Conservation (phyloP, 2,888 invertebrate species). For the Kuschelorhynchus macadamiae region DNA sequence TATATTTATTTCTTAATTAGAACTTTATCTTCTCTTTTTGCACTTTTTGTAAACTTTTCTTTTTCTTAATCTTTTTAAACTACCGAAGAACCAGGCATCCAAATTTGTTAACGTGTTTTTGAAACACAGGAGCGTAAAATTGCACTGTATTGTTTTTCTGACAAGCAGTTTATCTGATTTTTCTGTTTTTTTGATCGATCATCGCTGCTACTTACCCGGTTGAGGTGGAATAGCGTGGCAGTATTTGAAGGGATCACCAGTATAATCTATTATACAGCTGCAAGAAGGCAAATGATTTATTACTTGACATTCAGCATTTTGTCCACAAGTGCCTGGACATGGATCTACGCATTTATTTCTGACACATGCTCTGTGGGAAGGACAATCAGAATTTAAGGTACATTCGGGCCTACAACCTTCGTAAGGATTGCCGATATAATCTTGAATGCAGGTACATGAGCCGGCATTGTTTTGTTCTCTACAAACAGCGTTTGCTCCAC, state of each 20-base stretch:
- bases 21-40: too few species aligned
- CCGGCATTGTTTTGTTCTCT: constrained; percentile 75
- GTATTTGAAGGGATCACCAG: constrained; percentile 82
- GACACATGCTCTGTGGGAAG: constrained; percentile 79
- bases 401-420: constrained; percentile 85
- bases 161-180: too few species aligned
- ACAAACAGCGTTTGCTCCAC: constrained; percentile 80
- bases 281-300: constrained; percentile 81
- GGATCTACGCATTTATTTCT: constrained; percentile 83
- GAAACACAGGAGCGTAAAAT: too few species aligned
- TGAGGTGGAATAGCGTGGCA: constrained; percentile 65
- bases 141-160: too few species aligned
- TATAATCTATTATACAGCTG: constrained; percentile 79
- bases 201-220: constrained; percentile 27
- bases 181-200: too few species aligned
- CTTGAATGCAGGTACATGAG: constrained; percentile 79
- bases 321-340: constrained; percentile 82
- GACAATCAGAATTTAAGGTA: constrained; percentile 80
- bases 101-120: too few species aligned
- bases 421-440: constrained; percentile 84
- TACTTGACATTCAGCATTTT: constrained; percentile 80
- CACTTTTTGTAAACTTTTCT: too few species aligned
- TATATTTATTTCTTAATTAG: too few species aligned
- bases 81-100: too few species aligned
- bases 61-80: too few species aligned